These are phyloP conservation scores for Hemaris fuciformis DNA, from an alignment of 2,888 invertebrate genomes.

Conservation along the genomic window DNA sequence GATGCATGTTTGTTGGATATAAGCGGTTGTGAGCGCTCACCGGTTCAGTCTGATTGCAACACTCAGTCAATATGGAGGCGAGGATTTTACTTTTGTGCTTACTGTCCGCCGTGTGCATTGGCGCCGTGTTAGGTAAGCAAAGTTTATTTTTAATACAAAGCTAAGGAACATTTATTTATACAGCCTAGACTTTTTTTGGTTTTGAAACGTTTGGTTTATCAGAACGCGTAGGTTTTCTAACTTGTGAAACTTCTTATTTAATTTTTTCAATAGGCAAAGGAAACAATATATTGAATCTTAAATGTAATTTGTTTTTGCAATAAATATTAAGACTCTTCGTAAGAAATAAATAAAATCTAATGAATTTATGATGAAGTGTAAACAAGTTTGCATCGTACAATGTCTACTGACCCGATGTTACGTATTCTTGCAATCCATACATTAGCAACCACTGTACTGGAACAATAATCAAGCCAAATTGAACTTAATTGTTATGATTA, in stretches of 20 bases:
- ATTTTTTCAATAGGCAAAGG: background rate
- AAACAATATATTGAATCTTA: background rate
- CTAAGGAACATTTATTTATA: background rate
- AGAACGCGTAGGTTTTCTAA: background rate
- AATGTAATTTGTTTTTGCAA: too few relatives aligned
- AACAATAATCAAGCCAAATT: background rate
- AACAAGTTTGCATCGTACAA: background rate
- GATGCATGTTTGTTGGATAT: slow-evolving; percentile 16
- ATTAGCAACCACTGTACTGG: background rate
- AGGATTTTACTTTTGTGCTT: slow-evolving; percentile 23
- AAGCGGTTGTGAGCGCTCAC: slow-evolving; percentile 12
- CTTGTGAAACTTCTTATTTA: too few relatives aligned
- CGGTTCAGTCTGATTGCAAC: slow-evolving; percentile 24
- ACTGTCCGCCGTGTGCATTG: slow-evolving; percentile 21
- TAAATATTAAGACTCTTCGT: too few relatives aligned
- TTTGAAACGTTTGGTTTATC: background rate
- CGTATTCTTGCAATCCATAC: background rate
- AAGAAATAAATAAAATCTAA: too few relatives aligned
- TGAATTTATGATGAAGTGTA: background rate
- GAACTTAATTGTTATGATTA: background rate
- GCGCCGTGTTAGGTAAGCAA: slow-evolving; percentile 26
- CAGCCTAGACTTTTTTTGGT: background rate
- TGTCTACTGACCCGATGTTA: background rate
- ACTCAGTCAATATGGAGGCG: slow-evolving; percentile 23
- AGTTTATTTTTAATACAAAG: background rate